Conservation (phyloP, 2,797 vertebrate genomes). For the Alauda arvensis region DNA sequence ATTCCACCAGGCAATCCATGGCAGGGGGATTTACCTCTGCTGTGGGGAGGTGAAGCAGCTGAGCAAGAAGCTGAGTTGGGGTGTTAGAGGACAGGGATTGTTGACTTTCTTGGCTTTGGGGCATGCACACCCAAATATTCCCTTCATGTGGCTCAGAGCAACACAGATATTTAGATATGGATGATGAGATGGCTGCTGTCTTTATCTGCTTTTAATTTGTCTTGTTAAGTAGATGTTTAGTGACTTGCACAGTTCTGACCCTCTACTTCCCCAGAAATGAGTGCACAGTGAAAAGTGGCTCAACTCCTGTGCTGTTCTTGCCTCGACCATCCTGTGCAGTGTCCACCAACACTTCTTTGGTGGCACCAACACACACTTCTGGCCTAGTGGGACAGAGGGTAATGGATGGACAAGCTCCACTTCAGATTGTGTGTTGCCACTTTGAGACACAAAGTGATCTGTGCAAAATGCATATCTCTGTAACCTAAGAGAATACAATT, state of each 20-base stretch:
- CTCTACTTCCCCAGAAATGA: background rate
- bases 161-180: background rate
- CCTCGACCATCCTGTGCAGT: background rate
- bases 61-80: background rate
- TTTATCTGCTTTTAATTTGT: background rate
- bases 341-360: background rate
- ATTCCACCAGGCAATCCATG: background rate
- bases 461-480: accelerated
- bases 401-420: background rate
- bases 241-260: background rate
- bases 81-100: background rate
- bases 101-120: background rate
- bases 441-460: background rate
- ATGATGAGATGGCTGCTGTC: background rate
- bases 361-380: background rate
- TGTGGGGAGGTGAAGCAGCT: background rate
- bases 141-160: accelerated
- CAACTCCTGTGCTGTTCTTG: accelerated
- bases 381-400: background rate
- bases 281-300: background rate
- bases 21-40: background rate
- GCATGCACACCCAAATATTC: background rate
- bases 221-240: background rate
- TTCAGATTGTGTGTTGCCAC: background rate
- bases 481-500: background rate